Evolutionary conservation across 2,888 invertebrate genomes (phyloP).

Genomic region (Loripinus fragilis): DNA sequence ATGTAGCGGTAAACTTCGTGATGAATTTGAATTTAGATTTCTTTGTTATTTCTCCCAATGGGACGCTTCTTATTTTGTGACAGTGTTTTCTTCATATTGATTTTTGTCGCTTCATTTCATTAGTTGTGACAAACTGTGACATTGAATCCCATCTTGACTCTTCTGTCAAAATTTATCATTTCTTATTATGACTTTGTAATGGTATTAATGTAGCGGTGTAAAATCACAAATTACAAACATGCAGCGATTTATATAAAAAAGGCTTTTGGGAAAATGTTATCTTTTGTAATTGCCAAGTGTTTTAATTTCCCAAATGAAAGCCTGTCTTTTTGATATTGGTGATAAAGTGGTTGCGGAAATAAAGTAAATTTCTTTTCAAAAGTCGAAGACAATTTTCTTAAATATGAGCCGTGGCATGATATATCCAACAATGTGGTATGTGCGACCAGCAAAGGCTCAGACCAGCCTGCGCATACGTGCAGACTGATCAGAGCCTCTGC

Average conservation of each 20-base stretch:
- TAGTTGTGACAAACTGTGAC: slow-evolving; percentile 50
- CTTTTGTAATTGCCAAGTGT: not conserved
- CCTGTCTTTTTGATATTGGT: not conserved
- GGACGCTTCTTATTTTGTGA: slow-evolving; percentile 27
- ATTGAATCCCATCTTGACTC: slow-evolving; percentile 10
- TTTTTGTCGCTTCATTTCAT: slow-evolving; percentile 48
- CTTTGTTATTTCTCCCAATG: not conserved
- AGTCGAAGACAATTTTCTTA: slow-evolving; percentile 17
- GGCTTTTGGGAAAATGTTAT: not conserved
- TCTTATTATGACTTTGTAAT: slow-evolving; percentile 17
- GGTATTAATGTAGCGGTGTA: slow-evolving; percentile 6
- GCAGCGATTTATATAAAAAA: not conserved
- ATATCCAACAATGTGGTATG: too few species aligned
- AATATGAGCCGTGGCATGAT: too few species aligned
- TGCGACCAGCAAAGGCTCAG: too few species aligned
- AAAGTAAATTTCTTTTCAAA: not conserved
- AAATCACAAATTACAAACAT: slow-evolving; percentile 10
- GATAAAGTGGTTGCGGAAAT: not conserved
- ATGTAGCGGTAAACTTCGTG: too few species aligned
- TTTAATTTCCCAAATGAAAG: slow-evolving; percentile 15
- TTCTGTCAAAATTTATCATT: slow-evolving; percentile 16
- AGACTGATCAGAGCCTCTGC: too few species aligned
- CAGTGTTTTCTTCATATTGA: slow-evolving; percentile 47
- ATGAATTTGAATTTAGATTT: too few species aligned
- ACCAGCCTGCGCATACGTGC: too few species aligned